Evolutionary conservation across 2,888 invertebrate genomes (phyloP).

Genomic region (Erebia aethiops): DNA sequence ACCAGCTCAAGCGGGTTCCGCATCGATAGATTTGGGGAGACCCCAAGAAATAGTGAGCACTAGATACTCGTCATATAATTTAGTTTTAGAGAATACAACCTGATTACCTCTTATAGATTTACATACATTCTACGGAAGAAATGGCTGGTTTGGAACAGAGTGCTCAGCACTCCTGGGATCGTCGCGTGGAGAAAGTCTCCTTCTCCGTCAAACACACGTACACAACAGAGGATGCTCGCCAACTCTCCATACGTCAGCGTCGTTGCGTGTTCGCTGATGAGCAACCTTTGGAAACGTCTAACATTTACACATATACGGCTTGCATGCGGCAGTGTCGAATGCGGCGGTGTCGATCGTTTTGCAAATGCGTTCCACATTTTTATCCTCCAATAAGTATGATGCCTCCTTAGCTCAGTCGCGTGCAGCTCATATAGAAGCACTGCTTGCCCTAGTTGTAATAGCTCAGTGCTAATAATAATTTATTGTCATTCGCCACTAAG

Average conservation of each 20-base stretch:
- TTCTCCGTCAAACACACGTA: slow-evolving; percentile 90
- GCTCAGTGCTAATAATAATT: too few species aligned
- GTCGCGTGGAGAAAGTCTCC: slow-evolving; percentile 82
- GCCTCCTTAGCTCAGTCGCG: too few species aligned
- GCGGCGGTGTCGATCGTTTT: slow-evolving; percentile 83
- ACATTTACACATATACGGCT: slow-evolving; percentile 87
- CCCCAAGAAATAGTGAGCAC: too few species aligned
- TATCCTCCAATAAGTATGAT: slow-evolving; percentile 82
- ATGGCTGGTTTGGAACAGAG: slow-evolving; percentile 86
- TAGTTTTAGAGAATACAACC: too few species aligned
- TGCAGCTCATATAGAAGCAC: too few species aligned
- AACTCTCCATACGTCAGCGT: slow-evolving; percentile 86
- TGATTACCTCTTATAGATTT: slow-evolving; percentile 66
- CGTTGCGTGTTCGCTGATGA: slow-evolving; percentile 89
- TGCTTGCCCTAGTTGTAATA: too few species aligned
- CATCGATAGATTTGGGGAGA: too few species aligned
- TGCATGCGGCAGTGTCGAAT: slow-evolving; percentile 90
- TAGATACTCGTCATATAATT: too few species aligned
- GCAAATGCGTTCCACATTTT: slow-evolving; percentile 89
- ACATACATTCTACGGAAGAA: slow-evolving; percentile 87
- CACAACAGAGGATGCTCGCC: slow-evolving; percentile 88
- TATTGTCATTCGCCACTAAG: too few species aligned
- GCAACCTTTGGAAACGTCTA: slow-evolving; percentile 82
- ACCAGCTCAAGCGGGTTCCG: too few species aligned
- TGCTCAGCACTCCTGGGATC: slow-evolving; percentile 88